Evolutionary conservation across 2,888 invertebrate species (phyloP), one percentile per base, ranked within the genome.

Genomic region (Eucriotettix oculatus): DNA sequence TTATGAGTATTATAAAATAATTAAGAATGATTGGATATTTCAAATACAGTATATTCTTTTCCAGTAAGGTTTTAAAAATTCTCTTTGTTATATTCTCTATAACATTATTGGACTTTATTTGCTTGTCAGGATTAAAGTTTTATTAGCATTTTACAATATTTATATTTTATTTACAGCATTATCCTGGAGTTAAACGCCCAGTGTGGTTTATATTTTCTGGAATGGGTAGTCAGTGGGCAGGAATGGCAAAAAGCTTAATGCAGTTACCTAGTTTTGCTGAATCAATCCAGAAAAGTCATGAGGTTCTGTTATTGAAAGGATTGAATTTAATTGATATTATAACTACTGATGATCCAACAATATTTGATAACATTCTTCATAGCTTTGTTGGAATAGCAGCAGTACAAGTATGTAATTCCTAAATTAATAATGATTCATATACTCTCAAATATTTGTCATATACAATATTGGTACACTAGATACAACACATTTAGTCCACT

Each of bases 301-400:
- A 74, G n/a, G 73, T 79, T 9, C 71, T 88, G 43, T 73, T 76
- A 62, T 79, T 81, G 2, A 78, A 77, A 65, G 83, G 81, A 10
- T 66, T 87, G 10, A 79, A 86, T 68, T 76, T 88, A 41, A 72
- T 81, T 56, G 71, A 82, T 42, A 76, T 86, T 58, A 71, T 87
- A 52, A 79, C 80, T 11, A 77, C 79, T 0, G 75, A 76, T n/a
- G 80, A 84, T 64, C 78, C 80, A 17, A 73, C 72, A 5, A 78
- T 78, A 5, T 83, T 84, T 66, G 80, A 85, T 60, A 81, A 83
- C 66, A 84, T 84, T 61, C 69, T 85, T 40, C 77, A 85, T 70
- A 82, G 83, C 12, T 87, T 89, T 71, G 82, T 87, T 52, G 83
- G 84, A 56, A 87, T 87, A 66, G 84, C 86, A 16, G 83, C 86